Percentiles rank a stretch among this genome's conserved stretches.
These are phyloP conservation scores for Pseudorhiza aurosa DNA, from an alignment of 30 jellyfish, hydroid and myxozoan species.

Conservation along the genomic window DNA sequence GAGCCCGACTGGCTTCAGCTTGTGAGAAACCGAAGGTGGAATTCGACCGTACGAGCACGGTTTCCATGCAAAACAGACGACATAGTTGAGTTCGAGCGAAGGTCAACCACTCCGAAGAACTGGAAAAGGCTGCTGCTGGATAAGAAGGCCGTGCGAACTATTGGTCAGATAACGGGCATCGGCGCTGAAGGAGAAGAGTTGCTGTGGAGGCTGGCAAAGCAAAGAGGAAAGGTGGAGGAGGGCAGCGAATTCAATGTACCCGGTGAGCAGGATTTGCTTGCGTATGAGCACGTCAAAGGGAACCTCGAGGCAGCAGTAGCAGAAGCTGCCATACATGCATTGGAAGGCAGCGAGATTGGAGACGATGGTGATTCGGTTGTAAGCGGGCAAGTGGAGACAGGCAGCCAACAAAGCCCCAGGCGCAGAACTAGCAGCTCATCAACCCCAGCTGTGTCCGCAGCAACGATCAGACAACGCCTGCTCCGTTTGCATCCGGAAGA, in stretches of 20 bases:
- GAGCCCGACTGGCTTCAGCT: slow-evolving; percentile 92
- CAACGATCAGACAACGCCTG: slow-evolving; percentile 73
- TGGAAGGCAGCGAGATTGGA: slow-evolving; percentile 36
- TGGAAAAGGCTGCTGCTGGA: slow-evolving; percentile 90
- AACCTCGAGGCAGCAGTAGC: slow-evolving; percentile 77
- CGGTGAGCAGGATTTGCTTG: slow-evolving; percentile 75
- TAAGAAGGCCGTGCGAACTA: slow-evolving; percentile 77
- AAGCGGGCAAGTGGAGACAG: slow-evolving; percentile 11
- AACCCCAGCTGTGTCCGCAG: slow-evolving; percentile 41
- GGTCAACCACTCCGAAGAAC: slow-evolving; percentile 97
- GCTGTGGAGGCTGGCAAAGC: slow-evolving; percentile 88
- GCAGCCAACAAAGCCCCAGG: neutral
- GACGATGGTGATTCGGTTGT: slow-evolving; percentile 38
- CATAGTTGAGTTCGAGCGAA: slow-evolving; percentile 84
- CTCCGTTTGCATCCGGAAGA: slow-evolving; percentile 95
- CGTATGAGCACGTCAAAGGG: slow-evolving; percentile 77
- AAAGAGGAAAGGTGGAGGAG: slow-evolving; percentile 80
- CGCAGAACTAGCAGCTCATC: slow-evolving; percentile 6
- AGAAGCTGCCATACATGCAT: slow-evolving; percentile 64
- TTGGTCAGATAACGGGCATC: slow-evolving; percentile 91
- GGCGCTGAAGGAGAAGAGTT: slow-evolving; percentile 99
- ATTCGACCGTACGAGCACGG: slow-evolving; percentile 91
- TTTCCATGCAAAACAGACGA: slow-evolving; percentile 90
- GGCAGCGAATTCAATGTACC: slow-evolving; percentile 56
- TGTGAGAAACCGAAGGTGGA: slow-evolving; percentile 94